These are phyloP conservation scores for Parochlus steinenii DNA, from an alignment of 2,888 invertebrate species.

Conservation along the genomic window DNA sequence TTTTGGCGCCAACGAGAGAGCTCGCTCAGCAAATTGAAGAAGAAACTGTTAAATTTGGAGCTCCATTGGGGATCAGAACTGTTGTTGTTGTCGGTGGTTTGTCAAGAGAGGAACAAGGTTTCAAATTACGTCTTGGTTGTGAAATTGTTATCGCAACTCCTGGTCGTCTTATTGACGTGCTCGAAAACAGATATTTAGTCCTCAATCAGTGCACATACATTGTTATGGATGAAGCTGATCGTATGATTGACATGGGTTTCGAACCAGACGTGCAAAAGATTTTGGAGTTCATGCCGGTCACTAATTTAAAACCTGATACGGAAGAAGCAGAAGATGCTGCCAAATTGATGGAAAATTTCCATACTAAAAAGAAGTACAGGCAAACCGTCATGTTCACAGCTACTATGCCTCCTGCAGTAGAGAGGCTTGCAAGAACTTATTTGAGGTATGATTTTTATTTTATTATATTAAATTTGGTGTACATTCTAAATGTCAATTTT, in stretches of 20 bases:
- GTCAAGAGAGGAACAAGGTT: constrained; percentile 96
- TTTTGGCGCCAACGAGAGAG: constrained; percentile 98
- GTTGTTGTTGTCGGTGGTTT: constrained; percentile 97
- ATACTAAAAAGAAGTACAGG: constrained; percentile 89
- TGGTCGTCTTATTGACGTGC: constrained; percentile 94
- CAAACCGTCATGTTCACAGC: constrained; percentile 99
- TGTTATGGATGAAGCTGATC: constrained; percentile 89
- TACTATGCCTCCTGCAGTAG: constrained; percentile 98
- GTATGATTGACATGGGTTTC: constrained; percentile 99
- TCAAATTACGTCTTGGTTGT: constrained; percentile 88
- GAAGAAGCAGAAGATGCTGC: constrained; percentile 95
- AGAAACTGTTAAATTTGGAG: constrained; percentile 94
- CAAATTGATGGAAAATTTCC: constrained; percentile 81
- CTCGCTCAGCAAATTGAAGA: constrained; percentile 99
- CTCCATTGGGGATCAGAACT: constrained; percentile 79
- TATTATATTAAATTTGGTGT: neutral
- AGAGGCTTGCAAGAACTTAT: constrained; percentile 86
- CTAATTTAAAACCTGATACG: constrained; percentile 93
- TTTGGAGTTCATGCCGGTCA: constrained; percentile 92
- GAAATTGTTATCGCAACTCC: constrained; percentile 99
- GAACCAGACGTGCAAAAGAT: constrained; percentile 97
- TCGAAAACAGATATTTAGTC: constrained; percentile 95
- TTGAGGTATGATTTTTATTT: constrained; percentile 45
- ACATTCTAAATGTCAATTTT: constrained; percentile 65
- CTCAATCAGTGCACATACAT: constrained; percentile 97